Percentiles rank a stretch among this genome's conserved stretches.
These are phyloP conservation scores for Lasioglossum zephyrum DNA, from an alignment of 2,888 invertebrate species.

Conservation along the genomic window DNA sequence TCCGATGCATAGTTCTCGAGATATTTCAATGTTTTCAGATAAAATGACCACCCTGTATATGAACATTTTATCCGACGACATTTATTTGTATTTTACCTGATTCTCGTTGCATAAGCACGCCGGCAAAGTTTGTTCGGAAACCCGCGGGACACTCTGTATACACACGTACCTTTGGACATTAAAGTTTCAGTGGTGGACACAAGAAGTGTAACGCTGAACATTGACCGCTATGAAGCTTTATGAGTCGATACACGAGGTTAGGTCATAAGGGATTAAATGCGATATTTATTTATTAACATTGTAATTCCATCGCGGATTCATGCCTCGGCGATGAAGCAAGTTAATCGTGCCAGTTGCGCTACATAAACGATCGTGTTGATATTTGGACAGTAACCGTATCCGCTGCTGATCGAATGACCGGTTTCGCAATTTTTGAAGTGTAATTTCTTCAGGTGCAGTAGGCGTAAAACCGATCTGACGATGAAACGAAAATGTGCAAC, in stretches of 20 bases:
- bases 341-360: background rate
- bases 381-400: background rate
- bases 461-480: no score
- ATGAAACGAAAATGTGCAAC: no score
- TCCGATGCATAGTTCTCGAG: no score
- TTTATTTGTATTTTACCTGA: background rate
- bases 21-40: no score
- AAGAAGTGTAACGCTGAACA: background rate
- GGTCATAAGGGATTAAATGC: conserved; percentile 3
- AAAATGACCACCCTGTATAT: no score
- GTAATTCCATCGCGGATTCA: background rate
- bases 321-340: no score
- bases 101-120: background rate
- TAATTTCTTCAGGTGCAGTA: no score
- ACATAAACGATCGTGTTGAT: background rate
- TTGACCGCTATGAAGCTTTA: background rate
- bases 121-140: background rate
- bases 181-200: background rate
- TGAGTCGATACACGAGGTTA: background rate
- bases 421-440: no score
- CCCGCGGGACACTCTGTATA: background rate
- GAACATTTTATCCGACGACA: background rate
- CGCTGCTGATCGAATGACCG: no score
- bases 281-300: background rate
- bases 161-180: background rate